Percentiles rank a stretch among this genome's conserved stretches.
Evolutionary conservation across 2,797 vertebrate species (phyloP).

Genomic region (Spinibarbus caldwelli): DNA sequence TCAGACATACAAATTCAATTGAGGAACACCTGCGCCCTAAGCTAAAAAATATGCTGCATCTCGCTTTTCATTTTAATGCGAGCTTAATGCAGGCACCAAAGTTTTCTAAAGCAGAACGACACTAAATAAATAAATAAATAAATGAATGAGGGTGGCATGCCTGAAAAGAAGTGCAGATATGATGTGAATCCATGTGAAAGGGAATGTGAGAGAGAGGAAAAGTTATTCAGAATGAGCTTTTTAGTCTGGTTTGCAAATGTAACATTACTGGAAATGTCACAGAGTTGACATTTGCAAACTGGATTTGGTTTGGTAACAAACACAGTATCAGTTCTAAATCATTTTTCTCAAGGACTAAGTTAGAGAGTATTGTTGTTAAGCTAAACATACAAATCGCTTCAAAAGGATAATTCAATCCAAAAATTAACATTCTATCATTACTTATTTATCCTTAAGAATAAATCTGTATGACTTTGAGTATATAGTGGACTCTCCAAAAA

Average conservation of each 20-base stretch:
- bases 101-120: slow-evolving; percentile 51
- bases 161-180: slow-evolving; percentile 36
- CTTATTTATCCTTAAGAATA: not conserved
- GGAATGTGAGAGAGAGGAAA: slow-evolving; percentile 18
- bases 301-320: slow-evolving; percentile 37
- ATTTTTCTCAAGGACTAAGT: not conserved
- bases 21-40: slow-evolving; percentile 55
- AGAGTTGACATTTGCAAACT: slow-evolving; percentile 1
- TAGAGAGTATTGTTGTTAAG: not conserved
- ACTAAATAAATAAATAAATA: slow-evolving; percentile 32
- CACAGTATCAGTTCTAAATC: not conserved
- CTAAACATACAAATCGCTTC: not conserved
- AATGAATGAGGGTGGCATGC: slow-evolving; percentile 19
- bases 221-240: slow-evolving; percentile 16
- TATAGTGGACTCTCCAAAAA: not conserved
- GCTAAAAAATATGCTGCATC: slow-evolving; percentile 46
- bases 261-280: slow-evolving; percentile 9
- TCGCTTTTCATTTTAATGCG: slow-evolving; percentile 46
- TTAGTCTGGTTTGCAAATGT: not conserved
- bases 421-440: not conserved
- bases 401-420: not conserved
- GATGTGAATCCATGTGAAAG: slow-evolving; percentile 12
- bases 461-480: not conserved
- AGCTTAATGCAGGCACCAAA: slow-evolving; percentile 42
- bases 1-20: slow-evolving; percentile 54